These are phyloP conservation scores for Agrochola circellaris DNA, from an alignment of 2,888 invertebrate species.

Conservation along the genomic window DNA sequence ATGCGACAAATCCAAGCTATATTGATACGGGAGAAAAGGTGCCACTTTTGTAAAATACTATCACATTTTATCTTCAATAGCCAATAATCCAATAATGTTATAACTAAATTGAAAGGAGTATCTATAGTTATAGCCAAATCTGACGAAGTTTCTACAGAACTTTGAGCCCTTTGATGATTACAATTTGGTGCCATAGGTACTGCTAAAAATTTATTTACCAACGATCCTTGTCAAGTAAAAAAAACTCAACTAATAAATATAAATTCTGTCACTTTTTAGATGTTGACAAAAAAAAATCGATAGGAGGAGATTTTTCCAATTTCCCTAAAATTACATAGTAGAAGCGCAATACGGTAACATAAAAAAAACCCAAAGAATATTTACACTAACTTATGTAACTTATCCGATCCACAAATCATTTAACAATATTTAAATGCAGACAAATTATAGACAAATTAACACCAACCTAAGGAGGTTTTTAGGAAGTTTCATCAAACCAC, in stretches of 20 bases:
- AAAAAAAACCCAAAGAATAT: background rate
- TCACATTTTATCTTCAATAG: constrained; percentile 27
- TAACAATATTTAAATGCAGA: background rate
- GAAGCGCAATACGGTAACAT: background rate
- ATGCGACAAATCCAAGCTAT: constrained; percentile 6
- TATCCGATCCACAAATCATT: background rate
- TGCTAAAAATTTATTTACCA: background rate
- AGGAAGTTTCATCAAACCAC: background rate
- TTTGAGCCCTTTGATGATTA: background rate
- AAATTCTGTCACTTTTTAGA: background rate
- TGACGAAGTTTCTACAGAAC: background rate
- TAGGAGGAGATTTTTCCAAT: background rate
- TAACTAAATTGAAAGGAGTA: background rate
- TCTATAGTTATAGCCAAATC: background rate
- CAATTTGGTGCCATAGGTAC: background rate
- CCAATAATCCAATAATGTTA: background rate
- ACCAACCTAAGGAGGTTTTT: too few relatives aligned
- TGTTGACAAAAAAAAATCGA: background rate
- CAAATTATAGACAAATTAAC: background rate
- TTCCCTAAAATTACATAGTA: too few relatives aligned
- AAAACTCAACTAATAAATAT: background rate
- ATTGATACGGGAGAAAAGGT: constrained; percentile 4
- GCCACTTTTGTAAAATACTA: constrained; percentile 1
- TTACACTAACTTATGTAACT: background rate
- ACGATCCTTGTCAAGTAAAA: too few relatives aligned